Evolutionary conservation across 2,113 vertebrate genomes (phyloP), one percentile per base, ranked within the genome.

Genomic region (Nasalis larvatus): DNA sequence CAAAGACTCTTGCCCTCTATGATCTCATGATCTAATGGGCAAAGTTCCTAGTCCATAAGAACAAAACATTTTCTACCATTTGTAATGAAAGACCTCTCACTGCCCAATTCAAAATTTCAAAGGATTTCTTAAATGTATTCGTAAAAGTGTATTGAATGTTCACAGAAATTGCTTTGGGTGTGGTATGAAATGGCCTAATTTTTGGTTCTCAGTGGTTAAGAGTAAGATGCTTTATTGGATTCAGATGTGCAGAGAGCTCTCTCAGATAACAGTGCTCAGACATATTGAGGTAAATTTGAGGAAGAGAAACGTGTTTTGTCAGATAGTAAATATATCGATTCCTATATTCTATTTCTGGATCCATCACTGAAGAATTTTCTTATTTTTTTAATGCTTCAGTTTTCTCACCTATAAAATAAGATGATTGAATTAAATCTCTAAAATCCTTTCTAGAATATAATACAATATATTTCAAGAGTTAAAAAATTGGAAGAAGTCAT

Each of bases 371-470:
- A 37, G 1, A 58, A 82, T 54, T 20, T 69, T 47, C n/a, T 66
- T 94, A 37, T 11, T 17, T 49, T 85, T 85, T 42, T 2, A 1
- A 23, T 47, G 23, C 5, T 82, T 96, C 32, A 25, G 10, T 89
- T 92, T 95, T 58, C 23, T 81, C 52, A 95, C 25, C 63, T 42
- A 42, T 32, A 66, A 78, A 92, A 85, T 30, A 80, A 95, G 45
- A 78, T 20, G 25, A 2, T 80, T 77, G 30, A 42, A 56, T 30
- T 89, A 81, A 80, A 56, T 84, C 69, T 89, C 42, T 73, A 52
- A 96, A 76, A 86, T 86, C 9, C 8, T 89, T 86, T 42, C 40
- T n/a, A 73, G 37, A 92, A 91, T 91, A 86, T 82, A 86, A 81
- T 87, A 94, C 12, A 77, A 42, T 58, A n/a, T 45, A 63, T 27